Evolutionary conservation across 2,888 invertebrate species (phyloP), one percentile per base, ranked within the genome.

Genomic region (Calliphora vomitoria): DNA sequence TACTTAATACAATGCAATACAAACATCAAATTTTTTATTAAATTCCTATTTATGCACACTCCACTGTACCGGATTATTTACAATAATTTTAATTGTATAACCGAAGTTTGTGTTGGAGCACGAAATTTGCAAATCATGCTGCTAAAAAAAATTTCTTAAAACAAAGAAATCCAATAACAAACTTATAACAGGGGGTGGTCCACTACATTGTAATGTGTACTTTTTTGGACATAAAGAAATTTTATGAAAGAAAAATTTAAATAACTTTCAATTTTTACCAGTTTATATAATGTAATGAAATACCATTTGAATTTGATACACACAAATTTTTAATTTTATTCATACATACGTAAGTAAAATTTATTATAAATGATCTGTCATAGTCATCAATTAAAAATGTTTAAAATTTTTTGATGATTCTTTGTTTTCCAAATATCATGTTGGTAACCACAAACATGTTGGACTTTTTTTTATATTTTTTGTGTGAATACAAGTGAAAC

Each of bases 51-150:
- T 25, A 25, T 25, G 25, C 25, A 25, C 25, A 25, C 25, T 25
- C 25, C 25, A 25, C 25, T 25, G 25, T 25, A 25, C 25, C 25
- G 25, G 1, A 25, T 25, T 25, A 25, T 25, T 25, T 25, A 25
- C 25, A 25, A 25, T 38, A 5, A 18, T 15, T 76, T 55, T 78
- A 66, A 80, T 80, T 80, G 53, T 79, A 31, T 69, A 80, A 71
- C 31, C 20, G 8, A 55, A 31, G 8, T 20, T 5, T 74, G 11
- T 20, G n/a, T 47, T 69, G 38, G 35, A 60, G 60, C 35, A 35
- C 35, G 13, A 71, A 72, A 85, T 71, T 44, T 76, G 38, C 80
- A 85, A 81, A 31, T 81, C 85, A 81, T 64, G 75, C 60, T 75
- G n/a, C 71, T 44, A 15, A 50, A 68, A 44, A 50, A 20, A 71